Base-by-base conservation (phyloP, 2,888 invertebrate species). In the Sarcophaga rosellei region DNA sequence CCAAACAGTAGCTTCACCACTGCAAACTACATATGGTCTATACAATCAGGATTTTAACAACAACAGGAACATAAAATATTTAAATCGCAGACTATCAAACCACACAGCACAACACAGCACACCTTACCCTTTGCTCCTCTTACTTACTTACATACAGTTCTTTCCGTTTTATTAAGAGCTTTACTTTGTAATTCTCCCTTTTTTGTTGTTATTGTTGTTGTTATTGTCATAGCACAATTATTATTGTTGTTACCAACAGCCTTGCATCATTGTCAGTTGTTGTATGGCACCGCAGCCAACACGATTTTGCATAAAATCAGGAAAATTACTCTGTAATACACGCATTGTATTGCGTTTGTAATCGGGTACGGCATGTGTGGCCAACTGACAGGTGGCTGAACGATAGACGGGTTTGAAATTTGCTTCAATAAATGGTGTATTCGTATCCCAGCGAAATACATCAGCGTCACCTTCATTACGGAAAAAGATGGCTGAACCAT, bases 211-310 rank as follows among this genome's bases (percentile, higher is more conserved):
- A 25, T 35, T 35, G 35, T 35, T 35, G 6, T 35, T 35, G 35
- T 35, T 35, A 8, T 35, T 35, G 35, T 35, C 35, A 8, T 8
- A 10, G 10, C 1, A 2, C 35, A 35, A 35, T 10, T 35, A 35
- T 35, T 35, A 10, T 53, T 3, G 12, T 53, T 17, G 15, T 88
- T 90, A 92, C 90, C 90, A 92, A 87, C 93, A 92, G 17, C 92
- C 93, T 80, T 93, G 93, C 92, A 92, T 92, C 81, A 91, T 88
- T 68, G 90, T 91, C 65, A 95, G 91, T 72, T 94, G 94, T 89
- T 95, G 95, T 61, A 94, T 93, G 62, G 94, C 94, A 2, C 95
- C 95, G 89, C 95, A 95, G 35, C 95, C 95, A 61, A 95, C 94
- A 23, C 94, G 95, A 87, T 94, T 94, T 86, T 94, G 94, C 91